Evolutionary conservation across 2,888 invertebrate genomes (phyloP).

Genomic region (Xanthorhoe spadicearia): DNA sequence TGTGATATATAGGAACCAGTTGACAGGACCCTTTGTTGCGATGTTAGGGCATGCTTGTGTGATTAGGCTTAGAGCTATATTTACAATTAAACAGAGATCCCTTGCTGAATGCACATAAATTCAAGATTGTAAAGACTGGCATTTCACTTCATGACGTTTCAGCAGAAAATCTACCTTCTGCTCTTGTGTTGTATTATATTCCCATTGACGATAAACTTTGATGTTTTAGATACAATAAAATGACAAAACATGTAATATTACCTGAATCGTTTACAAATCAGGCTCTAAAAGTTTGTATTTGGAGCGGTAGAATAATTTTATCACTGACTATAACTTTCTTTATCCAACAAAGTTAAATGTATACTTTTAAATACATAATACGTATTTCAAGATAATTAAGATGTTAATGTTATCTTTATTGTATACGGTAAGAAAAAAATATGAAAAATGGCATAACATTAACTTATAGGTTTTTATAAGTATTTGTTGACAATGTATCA

Average conservation of each 20-base stretch:
- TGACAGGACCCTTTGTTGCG: conserved; percentile 46
- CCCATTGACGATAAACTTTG: too few species aligned
- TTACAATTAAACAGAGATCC: neutral
- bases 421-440: neutral
- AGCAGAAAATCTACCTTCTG: neutral
- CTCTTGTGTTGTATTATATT: neutral
- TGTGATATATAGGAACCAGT: conserved; percentile 47
- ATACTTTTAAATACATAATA: too few species aligned
- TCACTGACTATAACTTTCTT: too few species aligned
- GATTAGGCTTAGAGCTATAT: neutral
- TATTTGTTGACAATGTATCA: conserved; percentile 24
- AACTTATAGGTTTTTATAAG: neutral
- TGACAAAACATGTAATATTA: too few species aligned
- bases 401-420: neutral
- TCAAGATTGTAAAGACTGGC: neutral
- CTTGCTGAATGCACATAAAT: neutral
- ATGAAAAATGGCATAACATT: neutral
- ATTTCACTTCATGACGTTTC: neutral
- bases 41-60: conserved; percentile 1
- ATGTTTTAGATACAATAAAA: too few species aligned
- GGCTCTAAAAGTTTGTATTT: too few species aligned
- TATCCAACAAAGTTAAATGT: too few species aligned
- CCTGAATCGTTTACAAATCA: too few species aligned
- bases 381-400: too few species aligned
- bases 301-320: too few species aligned